Conservation (phyloP, 23 tunicate species). For the Oikopleura vanhoeffeni region DNA sequence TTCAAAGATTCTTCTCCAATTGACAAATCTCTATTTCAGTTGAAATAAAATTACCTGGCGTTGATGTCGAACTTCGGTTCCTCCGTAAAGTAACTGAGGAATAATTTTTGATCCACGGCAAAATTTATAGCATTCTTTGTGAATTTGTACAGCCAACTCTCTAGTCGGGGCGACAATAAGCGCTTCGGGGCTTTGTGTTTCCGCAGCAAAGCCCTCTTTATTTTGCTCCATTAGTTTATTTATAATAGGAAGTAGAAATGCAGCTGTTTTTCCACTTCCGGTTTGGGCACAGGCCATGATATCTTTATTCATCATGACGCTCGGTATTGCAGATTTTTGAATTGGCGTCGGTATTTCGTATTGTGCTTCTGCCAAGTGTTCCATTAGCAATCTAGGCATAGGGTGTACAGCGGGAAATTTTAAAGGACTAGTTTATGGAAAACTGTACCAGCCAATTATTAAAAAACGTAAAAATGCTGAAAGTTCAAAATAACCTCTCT, state of each 20-base stretch:
- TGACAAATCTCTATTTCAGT: no score
- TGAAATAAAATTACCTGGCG: no score
- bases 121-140: neutral
- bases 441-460: no score
- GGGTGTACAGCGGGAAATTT: no score
- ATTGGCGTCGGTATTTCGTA: neutral
- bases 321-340: constrained; percentile 21
- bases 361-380: neutral
- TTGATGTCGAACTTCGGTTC: neutral
- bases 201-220: constrained; percentile 18
- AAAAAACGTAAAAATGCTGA: no score
- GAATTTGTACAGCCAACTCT: constrained; percentile 52
- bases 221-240: constrained; percentile 28
- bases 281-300: constrained; percentile 99
- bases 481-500: no score
- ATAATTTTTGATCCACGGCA: neutral
- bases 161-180: constrained; percentile 79
- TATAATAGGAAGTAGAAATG: constrained; percentile 65
- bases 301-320: constrained; percentile 34
- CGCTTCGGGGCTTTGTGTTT: constrained; percentile 48
- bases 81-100: neutral
- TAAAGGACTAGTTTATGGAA: no score
- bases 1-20: no score
- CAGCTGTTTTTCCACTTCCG: constrained; percentile 95
- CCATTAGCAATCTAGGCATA: no score